Evolutionary conservation across 2,888 invertebrate genomes (phyloP), one percentile per base, ranked within the genome.

Genomic region (Anoncus sp.): DNA sequence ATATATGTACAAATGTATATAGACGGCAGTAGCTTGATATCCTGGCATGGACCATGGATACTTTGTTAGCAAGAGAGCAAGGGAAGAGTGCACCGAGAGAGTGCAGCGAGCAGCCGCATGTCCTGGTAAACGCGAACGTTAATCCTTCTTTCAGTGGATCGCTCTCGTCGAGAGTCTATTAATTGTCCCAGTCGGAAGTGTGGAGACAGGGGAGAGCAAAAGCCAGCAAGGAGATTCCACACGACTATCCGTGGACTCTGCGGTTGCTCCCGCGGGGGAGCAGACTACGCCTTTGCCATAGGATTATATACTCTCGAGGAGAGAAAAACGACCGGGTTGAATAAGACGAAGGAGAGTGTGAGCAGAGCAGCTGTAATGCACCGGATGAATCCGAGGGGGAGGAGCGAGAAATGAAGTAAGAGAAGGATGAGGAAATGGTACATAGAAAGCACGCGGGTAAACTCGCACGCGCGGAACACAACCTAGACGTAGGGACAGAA

Each of bases 101-200:
- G 22, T 5, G 31, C n/a, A 38, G 12, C 5, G 38, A 38, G n/a
- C n/a, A n/a, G n/a, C n/a, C n/a, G 31, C 31, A 63, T 53, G 69
- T 69, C 69, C n/a, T 47, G 51, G 65, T 53, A 60, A 63, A 73
- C 47, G 69, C 77, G 49, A 77, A 73, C 59, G 71, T 72, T 75
- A 71, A 78, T 75, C 71, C 78, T 49, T 75, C 78, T 75, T 78
- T 47, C 78, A 75, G 62, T 63, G 71, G 49, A 67, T 66, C 71
- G n/a, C n/a, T n/a, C n/a, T n/a, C n/a, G n/a, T 49, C 35, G 47
- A 45, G 78, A 78, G 78, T 75, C 71, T 78, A 78, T 78, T 78
- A 78, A 75, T 78, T 75, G 78, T 78, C 78, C n/a, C 60, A 67
- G 78, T 78, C 78, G 78, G 75, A 78, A 78, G 75, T 75, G 75